Percentiles rank a stretch among this genome's conserved stretches.
These are phyloP conservation scores for Cynocephalus volans DNA, from an alignment of 2,113 vertebrate species.

Conservation along the genomic window DNA sequence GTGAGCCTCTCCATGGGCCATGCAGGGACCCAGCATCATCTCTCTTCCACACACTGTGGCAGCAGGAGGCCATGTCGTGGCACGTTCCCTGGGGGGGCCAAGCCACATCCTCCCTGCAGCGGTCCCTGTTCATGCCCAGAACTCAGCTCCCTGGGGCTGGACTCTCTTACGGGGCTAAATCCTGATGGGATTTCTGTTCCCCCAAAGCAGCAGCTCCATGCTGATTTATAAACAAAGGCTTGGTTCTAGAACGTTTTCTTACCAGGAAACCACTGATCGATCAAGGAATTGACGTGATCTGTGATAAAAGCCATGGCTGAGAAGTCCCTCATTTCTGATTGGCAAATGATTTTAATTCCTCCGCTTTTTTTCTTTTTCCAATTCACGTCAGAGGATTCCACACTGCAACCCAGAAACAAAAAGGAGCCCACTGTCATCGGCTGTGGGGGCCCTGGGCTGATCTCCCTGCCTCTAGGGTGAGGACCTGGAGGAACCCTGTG, in stretches of 20 bases:
- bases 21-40: rapidly evolving
- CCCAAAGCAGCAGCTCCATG: neutral
- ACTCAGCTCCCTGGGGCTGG: neutral
- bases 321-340: slow-evolving; percentile 97
- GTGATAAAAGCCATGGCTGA: slow-evolving; percentile 99
- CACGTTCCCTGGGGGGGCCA: neutral
- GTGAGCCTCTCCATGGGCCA: neutral
- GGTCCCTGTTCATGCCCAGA: no score
- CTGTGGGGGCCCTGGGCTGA: neutral
- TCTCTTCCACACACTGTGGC: neutral
- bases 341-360: slow-evolving; percentile 97
- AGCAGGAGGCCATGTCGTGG: neutral
- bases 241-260: slow-evolving; percentile 80
- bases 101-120: rapidly evolving
- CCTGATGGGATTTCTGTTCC: neutral
- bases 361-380: slow-evolving; percentile 99
- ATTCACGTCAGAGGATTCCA: slow-evolving; percentile 97
- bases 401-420: slow-evolving; percentile 87
- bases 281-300: slow-evolving; percentile 96
- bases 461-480: neutral
- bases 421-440: neutral
- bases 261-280: slow-evolving; percentile 99
- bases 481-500: neutral
- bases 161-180: neutral
- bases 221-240: neutral